A percentile compares a stretch with the other conserved stretches of the same genome.
Evolutionary conservation across 2,888 invertebrate genomes (phyloP).

Genomic region (Chaitophorus viminalis): DNA sequence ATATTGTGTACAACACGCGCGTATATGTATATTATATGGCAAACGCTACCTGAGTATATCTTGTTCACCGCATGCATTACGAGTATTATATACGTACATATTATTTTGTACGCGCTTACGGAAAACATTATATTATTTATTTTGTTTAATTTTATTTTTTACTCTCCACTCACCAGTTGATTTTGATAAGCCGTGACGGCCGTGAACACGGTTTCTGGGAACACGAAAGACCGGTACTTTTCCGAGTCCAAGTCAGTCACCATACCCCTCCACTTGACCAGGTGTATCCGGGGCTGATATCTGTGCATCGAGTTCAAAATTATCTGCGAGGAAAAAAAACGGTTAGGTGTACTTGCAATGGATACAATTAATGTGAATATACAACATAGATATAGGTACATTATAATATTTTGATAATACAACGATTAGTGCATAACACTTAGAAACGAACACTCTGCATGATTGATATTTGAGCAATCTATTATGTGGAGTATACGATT

Average conservation of each 20-base stretch:
- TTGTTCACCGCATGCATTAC: neutral
- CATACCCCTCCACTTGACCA: conserved; percentile 86
- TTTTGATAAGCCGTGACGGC: conserved; percentile 99
- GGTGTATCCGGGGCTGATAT: conserved; percentile 97
- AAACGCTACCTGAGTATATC: neutral
- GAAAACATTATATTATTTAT: neutral
- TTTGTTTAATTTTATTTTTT: neutral
- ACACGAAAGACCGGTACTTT: conserved; percentile 94
- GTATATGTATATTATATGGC: neutral
- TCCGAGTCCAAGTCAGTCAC: conserved; percentile 86
- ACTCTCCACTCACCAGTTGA: conserved; percentile 79
- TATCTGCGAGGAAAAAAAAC: conserved; percentile 75
- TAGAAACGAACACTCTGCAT: no score
- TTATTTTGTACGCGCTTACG: neutral
- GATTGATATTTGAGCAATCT: no score
- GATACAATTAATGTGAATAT: no score
- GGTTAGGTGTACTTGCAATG: no score
- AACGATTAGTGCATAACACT: no score
- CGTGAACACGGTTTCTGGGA: conserved; percentile 97
- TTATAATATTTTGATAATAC: no score
- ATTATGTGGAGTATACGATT: no score
- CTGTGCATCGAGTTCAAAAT: conserved; percentile 99
- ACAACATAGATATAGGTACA: no score
- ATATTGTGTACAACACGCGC: no score
- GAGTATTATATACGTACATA: no score